A percentile compares a stretch with the other conserved stretches of the same genome.
Conservation (phyloP, 2,888 invertebrate species). For the Antheraea assamensis region DNA sequence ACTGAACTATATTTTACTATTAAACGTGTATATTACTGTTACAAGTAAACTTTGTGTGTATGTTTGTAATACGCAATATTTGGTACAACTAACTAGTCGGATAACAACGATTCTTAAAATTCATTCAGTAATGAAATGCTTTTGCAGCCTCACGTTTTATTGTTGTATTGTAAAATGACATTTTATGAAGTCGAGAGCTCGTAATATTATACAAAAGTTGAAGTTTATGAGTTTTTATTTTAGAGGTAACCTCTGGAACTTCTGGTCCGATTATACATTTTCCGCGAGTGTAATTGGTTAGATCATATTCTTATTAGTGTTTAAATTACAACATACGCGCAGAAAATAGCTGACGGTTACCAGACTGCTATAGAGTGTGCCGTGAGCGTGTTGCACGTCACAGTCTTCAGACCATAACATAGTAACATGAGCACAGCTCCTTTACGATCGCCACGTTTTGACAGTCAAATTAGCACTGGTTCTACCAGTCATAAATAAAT, state of each 20-base stretch:
- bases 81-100: too few relatives aligned
- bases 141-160: too few relatives aligned
- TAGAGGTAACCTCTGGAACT: neutral
- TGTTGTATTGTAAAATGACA: too few relatives aligned
- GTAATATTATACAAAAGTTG: too few relatives aligned
- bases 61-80: too few relatives aligned
- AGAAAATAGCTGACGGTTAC: neutral
- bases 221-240: neutral
- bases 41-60: too few relatives aligned
- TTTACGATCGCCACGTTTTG: neutral
- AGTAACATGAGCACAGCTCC: neutral
- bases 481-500: neutral
- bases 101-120: too few relatives aligned
- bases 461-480: neutral
- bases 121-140: too few relatives aligned
- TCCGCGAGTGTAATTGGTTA: neutral
- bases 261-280: neutral
- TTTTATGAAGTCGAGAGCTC: too few relatives aligned
- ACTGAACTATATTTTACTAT: too few relatives aligned
- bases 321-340: neutral
- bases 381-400: neutral
- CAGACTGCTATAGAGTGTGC: neutral
- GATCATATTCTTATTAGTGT: neutral
- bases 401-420: neutral
- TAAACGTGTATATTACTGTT: too few relatives aligned